Evolutionary conservation across 2,888 invertebrate genomes (phyloP), one percentile per base, ranked within the genome.

Genomic region (Macrosoma leucophasiata): DNA sequence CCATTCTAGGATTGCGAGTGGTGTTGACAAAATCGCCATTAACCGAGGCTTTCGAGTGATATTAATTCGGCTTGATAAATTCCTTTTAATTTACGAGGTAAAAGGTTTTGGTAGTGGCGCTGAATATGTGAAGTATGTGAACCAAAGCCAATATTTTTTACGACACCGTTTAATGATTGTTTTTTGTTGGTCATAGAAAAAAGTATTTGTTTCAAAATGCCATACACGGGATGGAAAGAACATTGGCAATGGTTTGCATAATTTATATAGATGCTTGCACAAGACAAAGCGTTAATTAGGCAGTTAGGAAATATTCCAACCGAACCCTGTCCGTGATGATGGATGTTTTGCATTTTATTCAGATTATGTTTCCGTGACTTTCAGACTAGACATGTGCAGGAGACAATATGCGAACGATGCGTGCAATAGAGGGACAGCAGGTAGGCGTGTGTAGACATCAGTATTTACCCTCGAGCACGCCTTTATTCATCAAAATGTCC

Each of bases 341-440:
- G 33, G 24, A 36, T 39, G 37, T 41, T 36, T 34, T 46, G 39
- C 46, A 58, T 54, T 54, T 60, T 67, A 65, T 67, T 76, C 58
- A 77, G 78, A 73, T 78, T 58, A 51, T 81, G 68, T 87, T 88
- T 84, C 84, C 86, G 73, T 86, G 72, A 60, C 77, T 93, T 94
- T 84, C 95, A 96, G 96, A 94, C 94, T 96, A 91, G 96, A 96
- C 93, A 96, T 96, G 96, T 96, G 96, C 93, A 92, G 96, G 88
- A 91, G 96, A 88, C 92, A 94, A 87, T 93, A 91, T 88, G 92
- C 93, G 81, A 93, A 92, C 89, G 95, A 95, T 87, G 91, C 92
- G 86, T 96, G 96, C 92, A 96, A 96, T 92, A 92, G 96, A 89
- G 96, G 96, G 88, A 96, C 96, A 63, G 96, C 96, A 94, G 96